A percentile compares a stretch with the other conserved stretches of the same genome.
These are phyloP conservation scores for Stegostoma tigrinum DNA, from an alignment of 2,113 vertebrate species.

Conservation along the genomic window DNA sequence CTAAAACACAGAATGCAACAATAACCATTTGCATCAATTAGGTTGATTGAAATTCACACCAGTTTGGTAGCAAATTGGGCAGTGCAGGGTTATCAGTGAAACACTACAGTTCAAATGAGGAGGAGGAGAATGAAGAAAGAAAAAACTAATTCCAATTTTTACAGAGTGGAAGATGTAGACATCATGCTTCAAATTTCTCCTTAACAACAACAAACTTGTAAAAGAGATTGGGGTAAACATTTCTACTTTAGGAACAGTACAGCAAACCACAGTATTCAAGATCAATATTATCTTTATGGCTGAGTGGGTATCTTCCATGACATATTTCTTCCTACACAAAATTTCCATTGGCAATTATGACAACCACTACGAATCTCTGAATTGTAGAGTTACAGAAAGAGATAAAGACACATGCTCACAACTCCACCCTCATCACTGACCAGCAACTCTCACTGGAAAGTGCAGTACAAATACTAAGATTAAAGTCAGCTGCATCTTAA, in stretches of 20 bases:
- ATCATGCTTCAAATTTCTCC: not conserved
- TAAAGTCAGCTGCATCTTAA: not conserved
- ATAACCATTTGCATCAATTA: not conserved
- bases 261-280: not conserved
- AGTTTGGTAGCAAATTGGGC: not conserved
- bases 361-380: not conserved
- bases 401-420: not conserved
- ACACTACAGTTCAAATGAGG: not conserved
- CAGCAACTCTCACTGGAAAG: not conserved
- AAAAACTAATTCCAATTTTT: not conserved
- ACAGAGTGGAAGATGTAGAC: not conserved
- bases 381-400: not conserved
- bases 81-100: not conserved
- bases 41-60: not conserved
- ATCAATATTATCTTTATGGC: not conserved
- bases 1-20: not conserved
- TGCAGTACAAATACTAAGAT: not conserved
- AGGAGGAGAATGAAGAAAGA: not conserved
- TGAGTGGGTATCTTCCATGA: not conserved
- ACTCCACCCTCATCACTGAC: not conserved
- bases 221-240: not conserved
- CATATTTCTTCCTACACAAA: too few species aligned
- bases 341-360: not conserved
- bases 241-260: not conserved
- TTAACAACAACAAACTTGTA: not conserved